phyloP scores from a whole-genome alignment of 2,113 vertebrate genomes.

The Atlantisia rogersi region DNA sequence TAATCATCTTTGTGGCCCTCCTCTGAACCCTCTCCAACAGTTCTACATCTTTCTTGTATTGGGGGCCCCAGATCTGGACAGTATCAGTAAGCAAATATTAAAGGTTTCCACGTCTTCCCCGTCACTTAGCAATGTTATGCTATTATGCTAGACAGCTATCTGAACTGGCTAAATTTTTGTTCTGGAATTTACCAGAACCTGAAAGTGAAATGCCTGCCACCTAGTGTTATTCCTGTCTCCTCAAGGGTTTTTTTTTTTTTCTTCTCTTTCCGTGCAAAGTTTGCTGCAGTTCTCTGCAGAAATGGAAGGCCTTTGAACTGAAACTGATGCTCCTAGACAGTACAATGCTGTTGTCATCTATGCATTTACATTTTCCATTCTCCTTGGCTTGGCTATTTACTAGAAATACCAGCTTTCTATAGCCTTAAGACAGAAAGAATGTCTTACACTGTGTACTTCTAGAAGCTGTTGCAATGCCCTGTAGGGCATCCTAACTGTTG shows the following conservation, averaged over 20 bases:
- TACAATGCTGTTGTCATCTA: constrained; percentile 43
- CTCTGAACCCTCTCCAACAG: no score
- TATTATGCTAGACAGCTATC: background rate
- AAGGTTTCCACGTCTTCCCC: background rate
- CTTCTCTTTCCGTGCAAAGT: background rate
- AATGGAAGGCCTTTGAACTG: constrained; percentile 1
- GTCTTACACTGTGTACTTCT: constrained; percentile 65
- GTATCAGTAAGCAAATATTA: background rate
- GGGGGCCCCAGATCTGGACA: no score
- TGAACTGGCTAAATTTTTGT: background rate
- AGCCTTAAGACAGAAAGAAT: constrained; percentile 71
- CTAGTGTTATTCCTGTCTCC: background rate
- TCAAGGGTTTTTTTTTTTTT: background rate
- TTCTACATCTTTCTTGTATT: no score
- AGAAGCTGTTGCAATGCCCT: constrained; percentile 74
- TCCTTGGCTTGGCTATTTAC: constrained; percentile 67
- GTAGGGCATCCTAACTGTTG: constrained; percentile 80
- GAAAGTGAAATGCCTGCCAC: background rate
- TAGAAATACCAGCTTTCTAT: constrained; percentile 72
- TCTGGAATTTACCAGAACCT: background rate
- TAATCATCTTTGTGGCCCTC: no score
- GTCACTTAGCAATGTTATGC: background rate
- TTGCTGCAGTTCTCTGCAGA: background rate
- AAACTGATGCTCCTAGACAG: constrained; percentile 35
- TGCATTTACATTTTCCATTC: constrained; percentile 53